phyloP scores from a whole-genome alignment of 2,797 vertebrate genomes.

The Fratercula arctica region DNA sequence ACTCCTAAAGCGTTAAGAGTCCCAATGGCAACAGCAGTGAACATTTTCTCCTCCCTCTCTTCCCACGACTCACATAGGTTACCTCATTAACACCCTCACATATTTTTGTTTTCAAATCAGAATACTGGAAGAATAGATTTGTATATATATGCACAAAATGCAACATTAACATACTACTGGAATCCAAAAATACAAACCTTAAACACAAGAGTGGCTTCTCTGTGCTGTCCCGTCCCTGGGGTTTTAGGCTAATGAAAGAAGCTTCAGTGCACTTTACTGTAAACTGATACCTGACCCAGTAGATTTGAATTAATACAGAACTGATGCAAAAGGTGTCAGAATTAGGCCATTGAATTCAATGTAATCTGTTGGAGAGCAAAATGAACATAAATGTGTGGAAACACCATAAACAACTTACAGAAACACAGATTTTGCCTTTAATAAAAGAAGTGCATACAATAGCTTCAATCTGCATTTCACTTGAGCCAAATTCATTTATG shows the following conservation, averaged over 20 bases:
- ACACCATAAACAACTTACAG: not conserved
- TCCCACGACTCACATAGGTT: not conserved
- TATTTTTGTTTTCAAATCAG: not conserved
- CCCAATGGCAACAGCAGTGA: not conserved
- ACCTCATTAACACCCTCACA: not conserved
- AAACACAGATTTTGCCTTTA: not conserved
- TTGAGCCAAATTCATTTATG: slow-evolving; percentile 21
- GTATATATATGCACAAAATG: not conserved
- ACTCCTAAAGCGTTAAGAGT: not conserved
- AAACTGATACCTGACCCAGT: not conserved
- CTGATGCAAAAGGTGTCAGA: not conserved
- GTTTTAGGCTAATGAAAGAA: not conserved
- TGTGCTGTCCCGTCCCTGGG: not conserved
- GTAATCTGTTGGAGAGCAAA: not conserved
- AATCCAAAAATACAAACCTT: not conserved
- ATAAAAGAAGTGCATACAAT: not conserved
- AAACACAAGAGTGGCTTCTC: not conserved
- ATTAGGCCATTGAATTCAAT: not conserved
- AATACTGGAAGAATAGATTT: not conserved
- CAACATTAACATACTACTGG: not conserved
- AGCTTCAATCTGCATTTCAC: slow-evolving; percentile 15
- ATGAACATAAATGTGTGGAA: not conserved
- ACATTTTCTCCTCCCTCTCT: not conserved
- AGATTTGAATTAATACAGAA: not conserved
- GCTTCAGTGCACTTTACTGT: not conserved